These are phyloP conservation scores for Melanogrammus aeglefinus DNA, from an alignment of 2,797 vertebrate species.

Conservation along the genomic window DNA sequence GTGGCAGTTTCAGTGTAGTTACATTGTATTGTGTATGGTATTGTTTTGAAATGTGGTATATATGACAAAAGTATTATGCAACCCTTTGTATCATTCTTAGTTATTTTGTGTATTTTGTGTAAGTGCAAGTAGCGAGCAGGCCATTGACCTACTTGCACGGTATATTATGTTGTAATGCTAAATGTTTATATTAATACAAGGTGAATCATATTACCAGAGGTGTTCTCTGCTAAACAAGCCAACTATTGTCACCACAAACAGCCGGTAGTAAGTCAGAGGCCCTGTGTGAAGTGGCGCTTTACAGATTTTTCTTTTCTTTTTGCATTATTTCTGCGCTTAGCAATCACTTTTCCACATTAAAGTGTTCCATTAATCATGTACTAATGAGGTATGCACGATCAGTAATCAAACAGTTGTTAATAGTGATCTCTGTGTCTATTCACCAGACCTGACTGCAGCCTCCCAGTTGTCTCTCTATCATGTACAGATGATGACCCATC, in stretches of 20 bases:
- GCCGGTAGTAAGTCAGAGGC: not conserved
- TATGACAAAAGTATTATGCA: too few species aligned
- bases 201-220: not conserved
- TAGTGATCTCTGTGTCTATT: not conserved
- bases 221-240: not conserved
- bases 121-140: too few species aligned
- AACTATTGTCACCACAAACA: not conserved
- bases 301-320: too few species aligned
- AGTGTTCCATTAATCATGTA: not conserved
- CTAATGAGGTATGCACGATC: slow-evolving; percentile 1
- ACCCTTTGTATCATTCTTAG: too few species aligned
- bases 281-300: not conserved
- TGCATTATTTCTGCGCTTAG: not conserved
- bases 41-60: too few species aligned
- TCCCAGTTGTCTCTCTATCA: not conserved
- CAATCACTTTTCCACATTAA: not conserved
- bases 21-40: too few species aligned
- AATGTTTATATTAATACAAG: too few species aligned
- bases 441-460: not conserved
- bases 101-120: too few species aligned
- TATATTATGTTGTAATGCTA: too few species aligned
- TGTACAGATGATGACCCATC: slow-evolving; percentile 2
- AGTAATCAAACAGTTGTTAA: slow-evolving; percentile 9
- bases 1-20: too few species aligned
- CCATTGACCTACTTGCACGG: too few species aligned